phyloP scores from a whole-genome alignment of 2,113 vertebrate species.

The Saimiri boliviensis region DNA sequence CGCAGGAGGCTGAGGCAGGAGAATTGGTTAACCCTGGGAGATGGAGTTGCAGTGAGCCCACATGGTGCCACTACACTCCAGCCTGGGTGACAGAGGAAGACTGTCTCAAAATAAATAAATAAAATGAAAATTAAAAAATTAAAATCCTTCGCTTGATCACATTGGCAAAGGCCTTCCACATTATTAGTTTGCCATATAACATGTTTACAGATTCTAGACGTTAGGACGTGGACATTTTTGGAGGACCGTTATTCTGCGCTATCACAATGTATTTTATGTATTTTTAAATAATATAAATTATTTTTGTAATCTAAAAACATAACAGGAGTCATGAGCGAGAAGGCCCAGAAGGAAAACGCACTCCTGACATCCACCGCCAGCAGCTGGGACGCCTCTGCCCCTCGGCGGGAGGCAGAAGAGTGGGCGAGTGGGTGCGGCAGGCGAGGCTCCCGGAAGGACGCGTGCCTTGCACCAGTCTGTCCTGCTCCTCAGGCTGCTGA shows the following conservation, averaged over 20 bases:
- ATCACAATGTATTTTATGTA: not conserved
- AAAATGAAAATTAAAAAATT: too few species aligned
- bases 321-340: not conserved
- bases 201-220: too few species aligned
- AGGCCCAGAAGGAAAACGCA: not conserved
- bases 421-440: not conserved
- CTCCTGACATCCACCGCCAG: not conserved
- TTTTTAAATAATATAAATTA: not conserved
- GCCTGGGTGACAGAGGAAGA: too few species aligned
- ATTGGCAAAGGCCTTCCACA: not conserved
- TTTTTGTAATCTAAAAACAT: not conserved
- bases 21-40: not conserved
- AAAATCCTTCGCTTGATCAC: not conserved
- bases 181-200: too few species aligned
- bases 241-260: too few species aligned
- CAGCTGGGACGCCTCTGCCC: not conserved
- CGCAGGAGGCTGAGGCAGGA: not conserved
- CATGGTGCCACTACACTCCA: too few species aligned
- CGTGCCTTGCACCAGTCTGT: not conserved
- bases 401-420: not conserved
- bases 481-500: not conserved
- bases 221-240: too few species aligned
- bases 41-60: too few species aligned
- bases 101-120: too few species aligned
- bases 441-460: not conserved